phyloP scores from a whole-genome alignment of 2,113 vertebrate species.

The Piprites chloris region DNA sequence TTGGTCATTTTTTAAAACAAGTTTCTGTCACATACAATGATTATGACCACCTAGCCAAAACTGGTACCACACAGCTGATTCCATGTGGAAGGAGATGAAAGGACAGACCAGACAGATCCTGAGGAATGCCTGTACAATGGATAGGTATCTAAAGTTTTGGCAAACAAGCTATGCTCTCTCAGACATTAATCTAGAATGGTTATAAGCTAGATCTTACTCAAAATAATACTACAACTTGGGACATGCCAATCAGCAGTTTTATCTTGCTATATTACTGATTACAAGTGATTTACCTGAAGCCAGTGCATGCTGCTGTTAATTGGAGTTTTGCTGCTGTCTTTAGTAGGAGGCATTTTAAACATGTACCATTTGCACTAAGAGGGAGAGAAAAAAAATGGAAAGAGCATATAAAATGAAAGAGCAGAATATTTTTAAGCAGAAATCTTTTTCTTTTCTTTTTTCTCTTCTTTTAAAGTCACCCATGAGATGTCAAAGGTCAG shows the following conservation, averaged over 20 bases:
- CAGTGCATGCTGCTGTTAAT: not conserved
- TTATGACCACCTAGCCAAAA: not conserved
- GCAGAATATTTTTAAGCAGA: not conserved
- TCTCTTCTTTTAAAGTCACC: not conserved
- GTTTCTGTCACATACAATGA: not conserved
- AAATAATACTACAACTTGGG: not conserved
- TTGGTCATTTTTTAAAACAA: not conserved
- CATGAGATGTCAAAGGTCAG: constrained; percentile 13
- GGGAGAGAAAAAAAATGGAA: not conserved
- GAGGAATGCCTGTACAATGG: not conserved
- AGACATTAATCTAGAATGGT: not conserved
- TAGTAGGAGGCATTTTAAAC: not conserved
- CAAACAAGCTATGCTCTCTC: not conserved
- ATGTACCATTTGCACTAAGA: not conserved
- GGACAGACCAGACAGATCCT: too few relatives aligned
- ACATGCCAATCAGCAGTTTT: not conserved
- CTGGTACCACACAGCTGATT: not conserved
- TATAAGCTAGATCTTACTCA: not conserved
- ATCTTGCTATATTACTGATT: not conserved
- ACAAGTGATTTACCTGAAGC: not conserved
- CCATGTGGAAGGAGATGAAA: not conserved
- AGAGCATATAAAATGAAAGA: not conserved
- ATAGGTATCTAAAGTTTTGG: not conserved
- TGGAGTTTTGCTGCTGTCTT: not conserved
- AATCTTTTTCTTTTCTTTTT: not conserved